phyloP scores from a whole-genome alignment of 2,797 vertebrate species.

The Aldrovandia affinis region DNA sequence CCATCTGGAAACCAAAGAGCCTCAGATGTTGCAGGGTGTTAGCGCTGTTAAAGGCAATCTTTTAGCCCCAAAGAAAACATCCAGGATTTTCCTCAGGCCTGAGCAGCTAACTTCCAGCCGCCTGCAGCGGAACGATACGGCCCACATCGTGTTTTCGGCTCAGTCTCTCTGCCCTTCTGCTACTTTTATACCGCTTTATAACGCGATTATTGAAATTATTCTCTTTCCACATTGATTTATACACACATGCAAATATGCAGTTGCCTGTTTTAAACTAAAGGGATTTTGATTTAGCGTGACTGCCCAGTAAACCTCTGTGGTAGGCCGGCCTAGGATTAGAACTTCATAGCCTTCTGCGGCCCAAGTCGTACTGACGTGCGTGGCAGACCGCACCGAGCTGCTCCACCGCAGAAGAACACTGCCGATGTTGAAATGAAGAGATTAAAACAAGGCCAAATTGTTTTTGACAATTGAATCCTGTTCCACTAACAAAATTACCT shows the following conservation, averaged over 20 bases:
- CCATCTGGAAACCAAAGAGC: not conserved
- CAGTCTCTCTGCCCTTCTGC: not conserved
- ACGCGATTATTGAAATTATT: conserved; percentile 54
- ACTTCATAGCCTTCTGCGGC: not conserved
- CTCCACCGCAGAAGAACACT: too few relatives aligned
- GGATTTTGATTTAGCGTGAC: conserved; percentile 56
- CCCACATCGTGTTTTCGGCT: not conserved
- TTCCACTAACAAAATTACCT: not conserved
- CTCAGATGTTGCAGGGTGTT: not conserved
- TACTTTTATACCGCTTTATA: not conserved
- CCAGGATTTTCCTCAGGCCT: not conserved
- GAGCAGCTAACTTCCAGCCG: not conserved
- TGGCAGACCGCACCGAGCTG: not conserved
- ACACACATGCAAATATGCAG: conserved; percentile 52
- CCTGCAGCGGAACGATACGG: not conserved
- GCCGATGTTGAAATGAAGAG: not conserved
- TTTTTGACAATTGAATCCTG: not conserved
- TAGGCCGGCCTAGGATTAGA: conserved; percentile 22
- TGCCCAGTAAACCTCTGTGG: conserved; percentile 43
- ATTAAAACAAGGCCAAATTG: not conserved
- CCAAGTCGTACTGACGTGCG: not conserved
- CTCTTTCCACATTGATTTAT: conserved; percentile 56
- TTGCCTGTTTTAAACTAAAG: conserved; percentile 53
- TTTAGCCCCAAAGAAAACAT: conserved; percentile 13
- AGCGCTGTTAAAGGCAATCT: not conserved